Conservation (phyloP, 1,140 invertebrate species). For the Trialeurodes vaporariorum region DNA sequence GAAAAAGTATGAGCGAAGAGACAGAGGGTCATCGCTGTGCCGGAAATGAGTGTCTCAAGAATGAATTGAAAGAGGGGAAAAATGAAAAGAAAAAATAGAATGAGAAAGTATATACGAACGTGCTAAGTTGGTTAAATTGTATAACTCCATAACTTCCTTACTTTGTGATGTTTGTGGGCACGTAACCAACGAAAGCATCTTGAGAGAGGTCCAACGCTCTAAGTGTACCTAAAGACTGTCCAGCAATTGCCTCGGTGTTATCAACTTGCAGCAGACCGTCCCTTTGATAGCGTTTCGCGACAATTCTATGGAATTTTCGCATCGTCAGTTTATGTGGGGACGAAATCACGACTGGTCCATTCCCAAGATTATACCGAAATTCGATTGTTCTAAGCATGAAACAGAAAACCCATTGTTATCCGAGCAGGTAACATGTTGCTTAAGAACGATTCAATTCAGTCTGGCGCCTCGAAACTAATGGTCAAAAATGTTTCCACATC, state of each 20-base stretch:
- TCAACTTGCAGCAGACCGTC: constrained; percentile 77
- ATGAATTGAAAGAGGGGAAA: no score
- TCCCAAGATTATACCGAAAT: constrained; percentile 74
- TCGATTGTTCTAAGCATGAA: constrained; percentile 38
- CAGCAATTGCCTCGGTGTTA: constrained; percentile 61
- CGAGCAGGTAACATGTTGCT: no score
- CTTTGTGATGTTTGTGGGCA: constrained; percentile 61
- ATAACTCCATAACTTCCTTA: no score
- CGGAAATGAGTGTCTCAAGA: no score
- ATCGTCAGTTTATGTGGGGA: constrained; percentile 60
- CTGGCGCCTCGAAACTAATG: no score
- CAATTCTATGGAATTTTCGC: constrained; percentile 63
- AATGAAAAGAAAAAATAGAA: no score
- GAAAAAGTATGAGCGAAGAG: no score
- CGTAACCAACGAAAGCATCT: constrained; percentile 69
- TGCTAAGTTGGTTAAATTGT: no score
- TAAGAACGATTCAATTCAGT: no score
- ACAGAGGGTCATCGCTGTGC: no score
- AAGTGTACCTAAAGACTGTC: constrained; percentile 63
- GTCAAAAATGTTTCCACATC: no score
- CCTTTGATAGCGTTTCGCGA: constrained; percentile 69
- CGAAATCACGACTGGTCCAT: constrained; percentile 62
- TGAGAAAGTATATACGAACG: no score
- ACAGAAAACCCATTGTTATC: constrained; percentile 21
- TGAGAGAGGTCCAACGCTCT: constrained; percentile 71